Evolutionary conservation across 2,888 invertebrate species (phyloP), one percentile per base, ranked within the genome.

Genomic region (Lutraria lutraria): DNA sequence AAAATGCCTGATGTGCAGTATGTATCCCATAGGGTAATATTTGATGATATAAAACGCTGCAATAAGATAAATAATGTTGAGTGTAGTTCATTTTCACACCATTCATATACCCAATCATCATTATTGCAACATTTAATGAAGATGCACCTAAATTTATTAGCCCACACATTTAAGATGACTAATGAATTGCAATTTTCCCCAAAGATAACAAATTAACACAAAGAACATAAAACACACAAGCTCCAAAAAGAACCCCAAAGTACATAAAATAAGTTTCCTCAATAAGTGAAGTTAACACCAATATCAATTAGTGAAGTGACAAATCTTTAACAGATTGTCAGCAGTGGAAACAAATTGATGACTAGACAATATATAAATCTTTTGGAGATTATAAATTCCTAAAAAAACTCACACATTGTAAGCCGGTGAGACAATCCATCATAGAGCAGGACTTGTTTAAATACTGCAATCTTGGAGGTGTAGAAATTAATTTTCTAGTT

Each of bases 181-280:
- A 76, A 76, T 34, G 76, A 19, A 76, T 76, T 31, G 34, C 76
- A 76, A 34, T 76, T 76, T 34, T 25, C 21, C 25, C 16, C 8
- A 0, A 31, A 25, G 34, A 76, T 34, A 76, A 34, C 76, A 76
- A 19, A 76, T 34, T 31, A 76, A 34, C 29, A 31, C 76, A 76
- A 34, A 16, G 34, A 31, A 25, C 25, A n/a, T 19, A 76, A 34
- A 3, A 19, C 76, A 76, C 31, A 16, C 31, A 76, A 16, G 76
- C 29, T 72, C 2, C 76, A 76, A 76, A 72, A 31, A 15, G 29
- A 76, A 76, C 76, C 34, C n/a, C 31, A 76, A 76, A 76, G 76
- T 31, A 76, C 19, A 16, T 31, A 34, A 13, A 76, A 31, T 34
- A 76, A 31, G 76, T 34, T 31, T 76, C 16, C 25, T 76, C 25